phyloP scores from a whole-genome alignment of 2,888 invertebrate species.

The Taenaris catops region DNA sequence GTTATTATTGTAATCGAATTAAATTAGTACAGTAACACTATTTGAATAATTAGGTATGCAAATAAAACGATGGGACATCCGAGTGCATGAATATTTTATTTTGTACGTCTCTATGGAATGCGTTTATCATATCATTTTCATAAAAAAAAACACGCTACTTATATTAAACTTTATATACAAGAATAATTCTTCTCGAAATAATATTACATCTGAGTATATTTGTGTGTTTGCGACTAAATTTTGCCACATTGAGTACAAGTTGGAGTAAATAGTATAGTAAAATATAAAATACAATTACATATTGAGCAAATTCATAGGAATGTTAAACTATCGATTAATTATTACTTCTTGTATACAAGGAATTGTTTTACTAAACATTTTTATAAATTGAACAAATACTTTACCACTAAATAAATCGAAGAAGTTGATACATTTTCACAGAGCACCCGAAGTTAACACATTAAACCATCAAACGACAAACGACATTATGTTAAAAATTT shows the following conservation, averaged over 20 bases:
- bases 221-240: slow-evolving; percentile 47
- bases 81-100: slow-evolving; percentile 74
- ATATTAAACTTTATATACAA: slow-evolving; percentile 34
- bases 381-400: slow-evolving; percentile 21
- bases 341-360: slow-evolving; percentile 19
- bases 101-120: slow-evolving; percentile 68
- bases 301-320: slow-evolving; percentile 24
- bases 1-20: too few relatives aligned
- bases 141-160: slow-evolving; percentile 38
- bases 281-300: slow-evolving; percentile 20
- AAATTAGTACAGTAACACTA: too few relatives aligned
- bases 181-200: slow-evolving; percentile 27
- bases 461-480: slow-evolving; percentile 59
- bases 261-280: slow-evolving; percentile 30
- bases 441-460: slow-evolving; percentile 58
- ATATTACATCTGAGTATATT: slow-evolving; percentile 55
- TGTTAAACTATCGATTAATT: slow-evolving; percentile 18
- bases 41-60: slow-evolving; percentile 2
- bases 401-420: slow-evolving; percentile 11
- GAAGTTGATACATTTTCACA: slow-evolving; percentile 35
- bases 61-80: slow-evolving; percentile 41
- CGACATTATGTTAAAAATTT: slow-evolving; percentile 60
- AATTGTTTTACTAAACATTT: slow-evolving; percentile 16
- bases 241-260: slow-evolving; percentile 51
- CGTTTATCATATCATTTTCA: slow-evolving; percentile 51